Percentiles rank a stretch among this genome's conserved stretches.
These are phyloP conservation scores for Ophion costatus DNA, from an alignment of 2,888 invertebrate species.

Conservation along the genomic window DNA sequence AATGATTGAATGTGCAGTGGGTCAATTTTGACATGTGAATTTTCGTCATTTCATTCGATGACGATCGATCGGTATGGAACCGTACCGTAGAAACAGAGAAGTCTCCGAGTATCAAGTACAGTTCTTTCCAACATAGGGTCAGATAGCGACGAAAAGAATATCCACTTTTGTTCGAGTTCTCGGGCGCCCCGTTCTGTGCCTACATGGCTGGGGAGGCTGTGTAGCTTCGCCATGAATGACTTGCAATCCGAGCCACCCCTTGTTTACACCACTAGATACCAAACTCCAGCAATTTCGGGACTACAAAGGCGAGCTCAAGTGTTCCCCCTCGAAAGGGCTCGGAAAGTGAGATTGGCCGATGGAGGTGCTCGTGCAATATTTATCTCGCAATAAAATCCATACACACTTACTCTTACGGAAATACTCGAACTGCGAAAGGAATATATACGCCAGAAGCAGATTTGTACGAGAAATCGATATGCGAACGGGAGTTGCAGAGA, in stretches of 20 bases:
- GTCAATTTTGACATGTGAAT: too few relatives aligned
- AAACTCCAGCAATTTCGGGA: slow-evolving; percentile 73
- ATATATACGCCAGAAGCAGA: neutral
- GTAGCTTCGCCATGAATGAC: slow-evolving; percentile 51
- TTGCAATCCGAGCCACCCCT: slow-evolving; percentile 69
- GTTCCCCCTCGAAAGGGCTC: slow-evolving; percentile 29
- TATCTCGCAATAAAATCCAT: slow-evolving; percentile 43
- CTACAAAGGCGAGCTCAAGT: slow-evolving; percentile 61
- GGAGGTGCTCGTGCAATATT: slow-evolving; percentile 31
- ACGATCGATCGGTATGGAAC: neutral
- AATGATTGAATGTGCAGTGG: neutral
- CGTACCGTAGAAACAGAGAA: neutral
- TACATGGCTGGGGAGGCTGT: slow-evolving; percentile 48
- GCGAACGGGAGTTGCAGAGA: neutral
- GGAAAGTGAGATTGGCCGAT: slow-evolving; percentile 26
- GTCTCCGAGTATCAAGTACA: slow-evolving; percentile 14
- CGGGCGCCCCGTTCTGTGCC: neutral
- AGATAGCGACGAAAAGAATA: slow-evolving; percentile 8
- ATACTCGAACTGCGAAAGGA: neutral
- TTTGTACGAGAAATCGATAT: neutral
- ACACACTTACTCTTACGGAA: neutral
- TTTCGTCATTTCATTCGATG: neutral
- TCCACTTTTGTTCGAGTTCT: slow-evolving; percentile 32
- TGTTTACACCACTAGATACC: slow-evolving; percentile 73
- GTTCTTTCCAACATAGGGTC: neutral